Base-by-base conservation (phyloP, 2,797 vertebrate species). In the Lacerta agilis region DNA sequence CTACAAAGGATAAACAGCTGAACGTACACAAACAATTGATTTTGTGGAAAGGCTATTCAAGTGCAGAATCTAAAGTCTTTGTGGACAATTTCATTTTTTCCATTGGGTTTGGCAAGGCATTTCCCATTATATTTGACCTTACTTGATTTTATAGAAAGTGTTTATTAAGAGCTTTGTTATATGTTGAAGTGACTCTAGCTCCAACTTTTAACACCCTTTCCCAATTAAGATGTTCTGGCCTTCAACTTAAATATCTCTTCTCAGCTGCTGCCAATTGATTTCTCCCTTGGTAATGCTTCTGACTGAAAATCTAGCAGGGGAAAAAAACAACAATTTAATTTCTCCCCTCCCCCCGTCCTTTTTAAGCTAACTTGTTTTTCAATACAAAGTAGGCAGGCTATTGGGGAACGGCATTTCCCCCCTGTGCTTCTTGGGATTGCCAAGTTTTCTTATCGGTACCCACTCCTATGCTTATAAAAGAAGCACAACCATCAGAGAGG, bases 191-290 rank as follows among this genome's bases (percentile, higher is more conserved):
- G 79, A 91, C 82, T 94, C 85, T 80, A 45, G 17, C 90, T 90
- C 90, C 93, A 91, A 58, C 90, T 95, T 94, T 83, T 85, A 94
- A 88, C 87, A 87, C 67, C 86, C 38, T 94, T 64, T 92, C 86
- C 83, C 89, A 94, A 69, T 96, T 94, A 94, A 82, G 87, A 94
- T 72, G 80, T 82, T 90, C 77, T 85, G 79, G 78, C 90, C 92
- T 92, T 92, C 83, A 93, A 87, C 64, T 94, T 85, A 84, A 87
- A 43, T 91, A 72, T 89, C 61, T 86, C 78, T 86, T 95, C 86
- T 86, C 55, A 73, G 71, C 9, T 90, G 61, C 78, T 90, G 36
- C 84, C 66, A 88, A 67, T 9, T 88, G 84, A 89, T 86, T 80
- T 3, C 78, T n/a, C 73, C 90, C 88, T 79, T 61, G 64, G 38